phyloP scores from a whole-genome alignment of 92 coral and sea anemone species.

The Chrysogorgia sp. region DNA sequence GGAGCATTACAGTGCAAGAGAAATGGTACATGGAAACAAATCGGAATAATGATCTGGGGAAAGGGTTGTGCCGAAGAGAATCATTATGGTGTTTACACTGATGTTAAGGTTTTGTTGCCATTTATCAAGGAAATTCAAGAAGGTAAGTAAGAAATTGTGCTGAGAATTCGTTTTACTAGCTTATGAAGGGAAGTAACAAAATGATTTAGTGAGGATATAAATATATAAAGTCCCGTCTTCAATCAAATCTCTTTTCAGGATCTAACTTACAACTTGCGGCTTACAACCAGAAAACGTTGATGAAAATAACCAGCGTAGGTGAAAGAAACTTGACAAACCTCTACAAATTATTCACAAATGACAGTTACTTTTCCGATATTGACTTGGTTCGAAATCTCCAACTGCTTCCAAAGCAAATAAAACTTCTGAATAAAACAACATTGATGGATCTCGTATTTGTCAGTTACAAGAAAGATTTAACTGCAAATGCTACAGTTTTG shows the following conservation, averaged over 20 bases:
- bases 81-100: slow-evolving; percentile 54
- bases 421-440: slow-evolving; percentile 7
- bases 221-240: neutral
- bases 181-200: too few species aligned
- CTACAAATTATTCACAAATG: slow-evolving; percentile 8
- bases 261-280: slow-evolving; percentile 10
- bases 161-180: neutral
- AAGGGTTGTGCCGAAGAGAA: slow-evolving; percentile 52
- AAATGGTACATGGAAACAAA: slow-evolving; percentile 52
- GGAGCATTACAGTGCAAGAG: slow-evolving; percentile 58
- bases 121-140: slow-evolving; percentile 48
- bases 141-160: slow-evolving; percentile 2
- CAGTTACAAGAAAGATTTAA: slow-evolving; percentile 3
- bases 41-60: slow-evolving; percentile 64
- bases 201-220: neutral
- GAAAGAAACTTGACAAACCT: slow-evolving; percentile 6
- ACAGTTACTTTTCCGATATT: slow-evolving; percentile 25
- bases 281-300: neutral
- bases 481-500: slow-evolving; percentile 6
- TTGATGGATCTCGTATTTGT: slow-evolving; percentile 25
- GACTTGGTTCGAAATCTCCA: slow-evolving; percentile 34
- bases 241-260: slow-evolving; percentile 1
- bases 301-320: neutral
- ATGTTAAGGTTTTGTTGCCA: slow-evolving; percentile 48
- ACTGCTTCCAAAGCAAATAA: slow-evolving; percentile 18